Conservation (phyloP, 1,140 invertebrate species). For the Bombus haemorrhoidalis region DNA sequence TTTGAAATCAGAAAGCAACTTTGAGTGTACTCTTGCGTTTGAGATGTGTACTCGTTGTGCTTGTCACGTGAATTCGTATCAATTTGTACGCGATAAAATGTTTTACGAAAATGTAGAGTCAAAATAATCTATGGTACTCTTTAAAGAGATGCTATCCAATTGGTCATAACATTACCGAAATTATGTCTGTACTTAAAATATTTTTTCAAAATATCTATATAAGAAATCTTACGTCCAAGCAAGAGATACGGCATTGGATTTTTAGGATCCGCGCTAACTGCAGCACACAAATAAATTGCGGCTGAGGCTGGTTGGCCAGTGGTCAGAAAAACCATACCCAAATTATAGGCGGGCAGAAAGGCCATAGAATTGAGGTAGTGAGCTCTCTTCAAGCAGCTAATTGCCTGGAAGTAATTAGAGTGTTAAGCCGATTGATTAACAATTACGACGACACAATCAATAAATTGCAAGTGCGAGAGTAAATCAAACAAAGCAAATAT, state of each 20-base stretch:
- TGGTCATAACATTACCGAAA: neutral
- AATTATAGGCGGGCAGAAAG: constrained; percentile 74
- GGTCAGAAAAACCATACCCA: constrained; percentile 77
- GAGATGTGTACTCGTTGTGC: too few species aligned
- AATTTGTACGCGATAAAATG: neutral
- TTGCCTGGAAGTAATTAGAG: constrained; percentile 71
- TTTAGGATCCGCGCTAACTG: constrained; percentile 69
- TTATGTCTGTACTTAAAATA: neutral
- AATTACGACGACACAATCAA: neutral
- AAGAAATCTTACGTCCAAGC: constrained; percentile 72
- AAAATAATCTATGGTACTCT: neutral
- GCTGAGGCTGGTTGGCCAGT: constrained; percentile 79
- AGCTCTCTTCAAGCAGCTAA: constrained; percentile 79
- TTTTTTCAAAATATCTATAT: neutral
- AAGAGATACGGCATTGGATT: constrained; percentile 73
- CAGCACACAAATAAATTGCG: constrained; percentile 76
- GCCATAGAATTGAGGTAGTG: constrained; percentile 79
- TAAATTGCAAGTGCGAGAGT: too few species aligned
- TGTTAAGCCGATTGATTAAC: constrained; percentile 12
- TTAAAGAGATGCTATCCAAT: neutral
- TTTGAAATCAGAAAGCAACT: neutral
- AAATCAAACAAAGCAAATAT: neutral
- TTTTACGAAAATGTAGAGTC: neutral
- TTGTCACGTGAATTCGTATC: neutral
- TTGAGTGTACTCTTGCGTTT: neutral